Evolutionary conservation across 1,140 invertebrate species (phyloP).

Genomic region (Hesperophylax magnus): DNA sequence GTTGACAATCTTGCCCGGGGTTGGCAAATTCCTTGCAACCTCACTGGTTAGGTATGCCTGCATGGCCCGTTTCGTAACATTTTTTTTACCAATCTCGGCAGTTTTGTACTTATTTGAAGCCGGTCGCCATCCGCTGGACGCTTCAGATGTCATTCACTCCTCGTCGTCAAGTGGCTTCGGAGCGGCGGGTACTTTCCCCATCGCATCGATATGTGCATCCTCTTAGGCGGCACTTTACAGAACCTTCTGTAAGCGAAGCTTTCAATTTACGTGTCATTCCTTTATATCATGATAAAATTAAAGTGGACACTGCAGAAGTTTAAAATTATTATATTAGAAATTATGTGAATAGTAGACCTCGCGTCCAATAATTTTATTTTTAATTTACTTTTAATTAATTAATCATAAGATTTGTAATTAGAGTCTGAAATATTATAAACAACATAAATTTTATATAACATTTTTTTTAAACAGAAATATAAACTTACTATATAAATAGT

Average conservation of each 20-base stretch:
- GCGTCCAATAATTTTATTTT: no score
- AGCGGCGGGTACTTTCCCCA: background rate
- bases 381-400: no score
- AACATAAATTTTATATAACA: no score
- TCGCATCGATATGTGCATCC: background rate
- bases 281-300: background rate
- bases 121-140: slow-evolving; percentile 24
- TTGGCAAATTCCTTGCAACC: no score
- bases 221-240: background rate
- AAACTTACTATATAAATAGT: no score
- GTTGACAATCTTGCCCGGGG: no score
- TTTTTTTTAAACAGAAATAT: no score
- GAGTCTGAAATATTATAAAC: no score
- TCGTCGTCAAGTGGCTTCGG: background rate
- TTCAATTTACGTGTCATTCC: background rate
- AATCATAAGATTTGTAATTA: no score
- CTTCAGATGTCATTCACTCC: slow-evolving; percentile 36
- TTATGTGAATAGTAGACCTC: no score
- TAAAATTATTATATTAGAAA: background rate
- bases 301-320: background rate
- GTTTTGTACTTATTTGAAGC: slow-evolving; percentile 17
- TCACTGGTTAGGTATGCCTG: background rate
- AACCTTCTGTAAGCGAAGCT: background rate
- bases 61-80: slow-evolving; percentile 7
- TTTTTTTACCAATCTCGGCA: slow-evolving; percentile 14